Base-by-base conservation (phyloP, 2,888 invertebrate species). In the Callimorpha dominula region DNA sequence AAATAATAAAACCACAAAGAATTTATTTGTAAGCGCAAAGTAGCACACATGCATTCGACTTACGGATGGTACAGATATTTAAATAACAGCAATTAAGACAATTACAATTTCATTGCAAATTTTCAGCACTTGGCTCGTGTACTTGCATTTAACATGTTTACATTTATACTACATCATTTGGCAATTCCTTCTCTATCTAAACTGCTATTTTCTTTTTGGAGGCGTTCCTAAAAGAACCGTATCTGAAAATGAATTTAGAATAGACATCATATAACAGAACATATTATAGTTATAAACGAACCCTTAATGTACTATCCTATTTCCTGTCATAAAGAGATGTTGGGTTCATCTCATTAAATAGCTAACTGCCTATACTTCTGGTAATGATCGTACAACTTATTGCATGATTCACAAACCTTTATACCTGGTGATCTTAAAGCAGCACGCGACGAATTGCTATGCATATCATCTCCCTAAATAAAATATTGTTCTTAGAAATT, bases 1-100 rank as follows among this genome's bases (percentile, higher is more conserved):
- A 77, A 77, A 74, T 54, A 65, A 72, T 69, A 17, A 50, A 62
- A 66, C 54, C 15, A 40, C 5, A 11, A 46, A 6, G 7, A 46
- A 70, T 64, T 70, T 70, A 63, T 70, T 70, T 52, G 14, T 40
- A 12, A 49, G 7, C 2, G 5, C 12, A 20, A 57, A 20, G 5
- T 4, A 12, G 9, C 57, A 54, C 54, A 31, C 31, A 1, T 31
- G 31, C 43, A 46, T 20, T 6, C 7, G 7, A 17, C 15, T 17
- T 17, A 52, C 52, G 17, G 15, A 4, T 17, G 5, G 17, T 52
- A 52, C 52, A 17, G 1, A 57, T 57, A 20, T 8, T 57, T n/a
- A 20, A 11, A n/a, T 54, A 54, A 9, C 17, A 54, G 9, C 4
- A 12, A 11, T 57, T 20, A 57, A 9, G 31, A 31, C 5, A 12